Percentiles rank a stretch among this genome's conserved stretches.
Conservation (phyloP, 2,113 vertebrate species). For the Neolamprologus caudopunctatus region DNA sequence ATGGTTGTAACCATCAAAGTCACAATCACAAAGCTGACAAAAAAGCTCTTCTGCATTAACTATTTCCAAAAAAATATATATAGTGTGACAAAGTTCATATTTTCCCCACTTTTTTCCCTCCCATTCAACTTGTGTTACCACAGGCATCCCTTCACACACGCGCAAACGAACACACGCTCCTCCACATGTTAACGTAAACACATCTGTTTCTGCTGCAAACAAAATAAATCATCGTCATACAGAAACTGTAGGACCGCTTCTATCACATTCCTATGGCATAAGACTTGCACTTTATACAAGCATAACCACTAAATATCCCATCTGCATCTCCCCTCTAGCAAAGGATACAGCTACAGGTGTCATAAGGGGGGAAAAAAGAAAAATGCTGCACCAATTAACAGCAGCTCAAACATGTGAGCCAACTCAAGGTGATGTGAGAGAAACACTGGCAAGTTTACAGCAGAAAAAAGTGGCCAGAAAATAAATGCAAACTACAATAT, state of each 20-base stretch:
- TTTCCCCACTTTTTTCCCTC: background rate
- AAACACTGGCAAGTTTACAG: slow-evolving; percentile 38
- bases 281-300: slow-evolving; percentile 38
- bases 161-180: slow-evolving; percentile 14
- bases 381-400: slow-evolving; percentile 1
- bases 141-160: slow-evolving; percentile 46
- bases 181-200: slow-evolving; percentile 20
- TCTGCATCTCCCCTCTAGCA: background rate
- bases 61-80: slow-evolving; percentile 53
- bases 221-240: background rate
- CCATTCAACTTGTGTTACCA: slow-evolving; percentile 25
- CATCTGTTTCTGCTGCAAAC: slow-evolving; percentile 45
- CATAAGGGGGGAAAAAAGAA: rapidly evolving
- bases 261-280: slow-evolving; percentile 17
- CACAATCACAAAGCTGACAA: slow-evolving; percentile 60
- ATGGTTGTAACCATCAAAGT: slow-evolving; percentile 47
- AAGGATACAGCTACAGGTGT: slow-evolving; percentile 20
- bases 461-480: background rate
- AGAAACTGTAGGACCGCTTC: slow-evolving; percentile 13
- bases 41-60: slow-evolving; percentile 39
- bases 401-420: background rate
- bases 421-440: background rate
- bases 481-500: background rate
- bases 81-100: slow-evolving; percentile 52
- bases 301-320: background rate